These are phyloP conservation scores for Dermolepida albohirtum DNA, from an alignment of 2,888 invertebrate species.

Conservation along the genomic window DNA sequence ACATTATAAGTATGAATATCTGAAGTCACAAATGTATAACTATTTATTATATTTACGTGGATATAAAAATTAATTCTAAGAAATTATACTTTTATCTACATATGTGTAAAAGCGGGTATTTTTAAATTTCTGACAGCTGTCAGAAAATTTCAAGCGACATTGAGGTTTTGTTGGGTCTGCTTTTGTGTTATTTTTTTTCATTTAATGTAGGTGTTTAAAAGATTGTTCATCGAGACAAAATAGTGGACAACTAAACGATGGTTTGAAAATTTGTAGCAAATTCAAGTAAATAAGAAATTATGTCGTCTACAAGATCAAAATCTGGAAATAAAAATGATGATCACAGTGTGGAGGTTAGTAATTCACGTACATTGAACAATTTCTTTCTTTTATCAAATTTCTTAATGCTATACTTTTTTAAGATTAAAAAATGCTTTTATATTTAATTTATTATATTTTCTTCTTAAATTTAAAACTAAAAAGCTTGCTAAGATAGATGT, in stretches of 20 bases:
- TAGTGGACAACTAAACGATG: slow-evolving; percentile 9
- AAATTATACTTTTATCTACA: neutral
- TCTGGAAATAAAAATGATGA: slow-evolving; percentile 73
- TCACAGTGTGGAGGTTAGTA: slow-evolving; percentile 73
- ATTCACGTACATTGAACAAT: neutral
- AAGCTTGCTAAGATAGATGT: slow-evolving; percentile 7
- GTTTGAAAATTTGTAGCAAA: neutral
- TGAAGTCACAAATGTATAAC: too few species aligned
- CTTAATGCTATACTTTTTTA: too few species aligned
- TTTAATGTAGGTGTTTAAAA: slow-evolving; percentile 30
- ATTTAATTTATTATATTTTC: too few species aligned
- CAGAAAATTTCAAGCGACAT: neutral
- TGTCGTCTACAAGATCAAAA: slow-evolving; percentile 69
- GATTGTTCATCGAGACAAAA: neutral
- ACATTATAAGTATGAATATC: too few species aligned
- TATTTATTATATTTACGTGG: too few species aligned
- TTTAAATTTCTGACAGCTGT: slow-evolving; percentile 27
- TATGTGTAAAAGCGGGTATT: slow-evolving; percentile 7
- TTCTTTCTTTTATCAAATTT: neutral
- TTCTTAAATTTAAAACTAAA: neutral
- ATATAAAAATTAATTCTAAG: too few species aligned
- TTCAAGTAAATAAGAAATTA: slow-evolving; percentile 6
- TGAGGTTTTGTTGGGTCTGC: neutral
- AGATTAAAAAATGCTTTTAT: too few species aligned
- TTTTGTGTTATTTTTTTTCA: neutral